Base-by-base conservation (phyloP, 2,113 vertebrate genomes). In the Fulmarus glacialis region DNA sequence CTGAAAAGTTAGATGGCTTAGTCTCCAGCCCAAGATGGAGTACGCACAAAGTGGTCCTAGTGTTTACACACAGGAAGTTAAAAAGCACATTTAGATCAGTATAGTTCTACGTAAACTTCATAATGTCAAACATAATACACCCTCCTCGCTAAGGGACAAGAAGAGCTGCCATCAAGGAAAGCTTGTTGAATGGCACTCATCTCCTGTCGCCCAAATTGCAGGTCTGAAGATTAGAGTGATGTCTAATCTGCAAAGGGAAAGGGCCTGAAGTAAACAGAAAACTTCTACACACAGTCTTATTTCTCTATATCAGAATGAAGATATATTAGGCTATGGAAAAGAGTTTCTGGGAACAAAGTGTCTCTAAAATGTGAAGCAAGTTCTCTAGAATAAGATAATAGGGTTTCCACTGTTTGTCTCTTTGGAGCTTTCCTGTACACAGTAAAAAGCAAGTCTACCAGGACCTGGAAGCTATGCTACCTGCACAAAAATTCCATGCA, bases 1-100 rank as follows among this genome's bases (percentile, higher is more conserved):
- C 71, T 90, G 81, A 90, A 95, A 97, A 95, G 77, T 79, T 82
- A 93, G 70, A 96, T 43, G 80, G 92, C 15, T 73, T 83, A 36
- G 83, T 82, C 93, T 97, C 72, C 82, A 95, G 94, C 87, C 93
- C 52, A n/a, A 94, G 96, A 97, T 71, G 72, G 74, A 98, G 50
- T 85, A 84, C 48, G 91, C 22, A 66, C 4, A 4, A n/a, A 89
- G 77, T 75, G 40, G 67, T 86, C 88, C 88, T 75, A 52, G 32
- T 88, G 58, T 73, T 66, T 90, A 93, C 32, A 90, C 64, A 89
- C 2, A 71, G 71, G 77, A 94, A 95, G 53, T 71, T 59, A 95
- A 91, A 93, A 97, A 91, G n/a, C 58, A 95, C 32, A 93, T 71
- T 79, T 63, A 95, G 36, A 74, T 95, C 84, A 94, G 84, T 86